These are phyloP conservation scores for Leucophenga maculata DNA, from an alignment of 2,888 invertebrate genomes.

Conservation along the genomic window DNA sequence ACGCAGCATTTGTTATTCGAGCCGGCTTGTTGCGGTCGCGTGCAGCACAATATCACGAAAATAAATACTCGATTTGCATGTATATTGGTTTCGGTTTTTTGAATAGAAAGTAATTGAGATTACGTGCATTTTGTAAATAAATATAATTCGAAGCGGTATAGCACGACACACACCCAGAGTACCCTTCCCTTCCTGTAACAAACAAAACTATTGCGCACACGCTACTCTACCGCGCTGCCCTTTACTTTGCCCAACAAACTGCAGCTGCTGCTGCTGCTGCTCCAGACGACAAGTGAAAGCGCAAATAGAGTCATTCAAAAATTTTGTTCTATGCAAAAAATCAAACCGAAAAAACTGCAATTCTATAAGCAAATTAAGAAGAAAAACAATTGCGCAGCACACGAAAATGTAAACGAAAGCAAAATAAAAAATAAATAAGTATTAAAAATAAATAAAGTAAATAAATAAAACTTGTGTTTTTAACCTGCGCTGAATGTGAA, in stretches of 20 bases:
- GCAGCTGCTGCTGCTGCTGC: too few relatives aligned
- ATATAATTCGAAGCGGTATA: too few relatives aligned
- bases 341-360: slow-evolving; percentile 40
- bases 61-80: background rate
- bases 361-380: slow-evolving; percentile 52
- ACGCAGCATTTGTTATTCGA: too few relatives aligned
- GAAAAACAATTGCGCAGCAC: slow-evolving; percentile 31
- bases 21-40: slow-evolving; percentile 46
- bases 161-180: too few relatives aligned
- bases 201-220: background rate
- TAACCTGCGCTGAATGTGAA: slow-evolving; percentile 31
- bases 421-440: slow-evolving; percentile 27
- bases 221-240: background rate
- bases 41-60: slow-evolving; percentile 17
- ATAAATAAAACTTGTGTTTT: slow-evolving; percentile 40
- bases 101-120: too few relatives aligned
- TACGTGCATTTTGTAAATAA: too few relatives aligned
- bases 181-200: too few relatives aligned
- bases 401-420: slow-evolving; percentile 50
- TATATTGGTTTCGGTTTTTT: background rate
- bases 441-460: slow-evolving; percentile 25
- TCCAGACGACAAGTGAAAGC: slow-evolving; percentile 7
- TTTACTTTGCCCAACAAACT: too few relatives aligned
- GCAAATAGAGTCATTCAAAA: slow-evolving; percentile 24
- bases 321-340: slow-evolving; percentile 12